Evolutionary conservation across 2,888 invertebrate genomes (phyloP).

Genomic region (Platerodrilus igneus): DNA sequence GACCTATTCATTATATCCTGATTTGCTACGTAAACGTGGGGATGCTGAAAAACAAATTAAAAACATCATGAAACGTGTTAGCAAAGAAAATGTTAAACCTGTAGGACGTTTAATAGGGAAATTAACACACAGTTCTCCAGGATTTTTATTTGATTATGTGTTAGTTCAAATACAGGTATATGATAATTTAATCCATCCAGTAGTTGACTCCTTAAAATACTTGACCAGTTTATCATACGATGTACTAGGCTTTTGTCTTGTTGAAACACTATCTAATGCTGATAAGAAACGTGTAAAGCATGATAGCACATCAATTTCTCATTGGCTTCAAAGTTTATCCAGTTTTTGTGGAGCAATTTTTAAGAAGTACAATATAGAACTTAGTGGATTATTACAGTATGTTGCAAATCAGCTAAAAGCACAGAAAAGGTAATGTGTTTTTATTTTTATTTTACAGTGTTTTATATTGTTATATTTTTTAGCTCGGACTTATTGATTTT

Average conservation of each 20-base stretch:
- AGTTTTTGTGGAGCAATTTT: constrained; percentile 95
- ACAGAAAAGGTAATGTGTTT: constrained; percentile 72
- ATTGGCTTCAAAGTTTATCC: constrained; percentile 91
- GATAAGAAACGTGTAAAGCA: constrained; percentile 74
- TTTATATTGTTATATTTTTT: constrained; percentile 32
- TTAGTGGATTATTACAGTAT: constrained; percentile 92
- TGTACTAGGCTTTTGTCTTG: constrained; percentile 90
- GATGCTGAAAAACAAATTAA: constrained; percentile 88
- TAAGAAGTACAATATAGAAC: constrained; percentile 95
- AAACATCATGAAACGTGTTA: constrained; percentile 94
- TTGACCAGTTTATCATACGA: constrained; percentile 93
- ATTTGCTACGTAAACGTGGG: constrained; percentile 76
- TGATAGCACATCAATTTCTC: constrained; percentile 86
- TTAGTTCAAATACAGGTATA: constrained; percentile 47
- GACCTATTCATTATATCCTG: constrained; percentile 74
- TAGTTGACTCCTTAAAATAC: constrained; percentile 96
- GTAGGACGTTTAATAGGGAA: constrained; percentile 95
- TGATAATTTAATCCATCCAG: constrained; percentile 60
- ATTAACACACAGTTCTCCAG: constrained; percentile 92
- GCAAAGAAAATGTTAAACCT: constrained; percentile 97
- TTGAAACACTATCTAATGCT: constrained; percentile 84
- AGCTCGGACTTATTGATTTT: constrained; percentile 88
- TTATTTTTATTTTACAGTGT: constrained; percentile 10
- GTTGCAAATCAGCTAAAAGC: constrained; percentile 95
- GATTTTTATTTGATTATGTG: constrained; percentile 91